These are phyloP conservation scores for Origma solitaria DNA, from an alignment of 2,113 vertebrate species.

Conservation along the genomic window DNA sequence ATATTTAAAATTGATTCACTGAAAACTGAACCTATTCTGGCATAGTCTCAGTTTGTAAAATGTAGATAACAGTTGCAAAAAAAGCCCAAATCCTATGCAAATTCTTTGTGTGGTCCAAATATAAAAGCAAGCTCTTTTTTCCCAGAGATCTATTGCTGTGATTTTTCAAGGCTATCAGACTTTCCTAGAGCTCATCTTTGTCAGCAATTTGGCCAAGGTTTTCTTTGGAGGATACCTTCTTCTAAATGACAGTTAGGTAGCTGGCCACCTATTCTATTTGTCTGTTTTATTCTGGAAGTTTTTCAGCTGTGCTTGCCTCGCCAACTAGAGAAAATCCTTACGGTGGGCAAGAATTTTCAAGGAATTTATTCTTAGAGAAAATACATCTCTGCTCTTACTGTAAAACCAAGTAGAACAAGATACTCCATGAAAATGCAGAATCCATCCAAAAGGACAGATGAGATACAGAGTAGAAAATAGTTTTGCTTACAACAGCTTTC, in stretches of 20 bases:
- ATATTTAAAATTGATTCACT: background rate
- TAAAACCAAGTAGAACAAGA: background rate
- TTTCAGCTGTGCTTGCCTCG: background rate
- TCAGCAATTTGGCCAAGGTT: background rate
- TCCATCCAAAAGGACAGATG: background rate
- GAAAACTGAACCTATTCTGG: background rate
- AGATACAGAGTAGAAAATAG: background rate
- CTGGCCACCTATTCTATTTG: background rate
- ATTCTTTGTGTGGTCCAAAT: background rate
- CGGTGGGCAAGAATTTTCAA: background rate
- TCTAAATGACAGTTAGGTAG: background rate
- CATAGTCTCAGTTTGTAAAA: background rate
- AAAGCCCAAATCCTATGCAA: background rate
- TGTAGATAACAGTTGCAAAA: background rate
- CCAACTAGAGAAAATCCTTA: background rate
- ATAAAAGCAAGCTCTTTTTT: background rate
- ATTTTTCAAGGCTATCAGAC: background rate
- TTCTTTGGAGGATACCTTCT: background rate
- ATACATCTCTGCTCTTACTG: background rate
- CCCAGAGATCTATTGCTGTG: background rate
- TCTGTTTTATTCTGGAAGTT: background rate
- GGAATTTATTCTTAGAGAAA: background rate
- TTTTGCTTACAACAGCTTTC: background rate
- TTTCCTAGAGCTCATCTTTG: background rate
- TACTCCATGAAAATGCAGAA: background rate